These are phyloP conservation scores for Glaucopsyche alexis DNA, from an alignment of 2,888 invertebrate species.

Conservation along the genomic window DNA sequence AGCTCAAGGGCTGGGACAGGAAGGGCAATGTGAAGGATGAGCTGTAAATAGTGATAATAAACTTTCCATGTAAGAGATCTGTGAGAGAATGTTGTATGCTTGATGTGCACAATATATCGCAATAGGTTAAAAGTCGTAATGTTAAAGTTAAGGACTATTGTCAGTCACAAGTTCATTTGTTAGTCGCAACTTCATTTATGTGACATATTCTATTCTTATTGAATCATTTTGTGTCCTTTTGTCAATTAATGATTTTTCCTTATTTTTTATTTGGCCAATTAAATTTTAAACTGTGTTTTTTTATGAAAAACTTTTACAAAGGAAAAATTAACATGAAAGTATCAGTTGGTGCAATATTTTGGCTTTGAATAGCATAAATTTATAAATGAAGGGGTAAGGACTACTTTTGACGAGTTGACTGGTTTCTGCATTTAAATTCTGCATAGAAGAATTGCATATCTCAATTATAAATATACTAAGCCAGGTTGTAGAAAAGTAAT, in stretches of 20 bases:
- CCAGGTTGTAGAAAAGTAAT: background rate
- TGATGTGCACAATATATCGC: conserved; percentile 36
- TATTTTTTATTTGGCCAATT: background rate
- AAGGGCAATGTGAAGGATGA: conserved; percentile 84
- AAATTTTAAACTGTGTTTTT: too few species aligned
- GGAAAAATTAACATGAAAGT: background rate
- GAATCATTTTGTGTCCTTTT: background rate
- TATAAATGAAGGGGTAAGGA: background rate
- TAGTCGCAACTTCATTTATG: background rate
- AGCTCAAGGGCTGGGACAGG: conserved; percentile 92
- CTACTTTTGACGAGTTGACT: background rate
- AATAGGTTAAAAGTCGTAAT: conserved; percentile 19
- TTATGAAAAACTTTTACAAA: background rate
- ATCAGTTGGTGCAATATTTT: background rate
- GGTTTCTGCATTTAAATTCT: background rate
- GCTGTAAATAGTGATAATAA: conserved; percentile 61
- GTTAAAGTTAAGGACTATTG: background rate
- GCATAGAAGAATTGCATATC: conserved; percentile 19
- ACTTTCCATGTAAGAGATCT: conserved; percentile 68
- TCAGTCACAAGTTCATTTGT: background rate
- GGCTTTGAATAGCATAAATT: too few species aligned
- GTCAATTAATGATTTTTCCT: background rate
- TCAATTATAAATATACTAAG: conserved; percentile 5
- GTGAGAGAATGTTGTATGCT: conserved; percentile 56
- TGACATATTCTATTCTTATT: background rate